Base-by-base conservation (phyloP, 2,113 vertebrate species). In the Dicrurus megarhynchus region DNA sequence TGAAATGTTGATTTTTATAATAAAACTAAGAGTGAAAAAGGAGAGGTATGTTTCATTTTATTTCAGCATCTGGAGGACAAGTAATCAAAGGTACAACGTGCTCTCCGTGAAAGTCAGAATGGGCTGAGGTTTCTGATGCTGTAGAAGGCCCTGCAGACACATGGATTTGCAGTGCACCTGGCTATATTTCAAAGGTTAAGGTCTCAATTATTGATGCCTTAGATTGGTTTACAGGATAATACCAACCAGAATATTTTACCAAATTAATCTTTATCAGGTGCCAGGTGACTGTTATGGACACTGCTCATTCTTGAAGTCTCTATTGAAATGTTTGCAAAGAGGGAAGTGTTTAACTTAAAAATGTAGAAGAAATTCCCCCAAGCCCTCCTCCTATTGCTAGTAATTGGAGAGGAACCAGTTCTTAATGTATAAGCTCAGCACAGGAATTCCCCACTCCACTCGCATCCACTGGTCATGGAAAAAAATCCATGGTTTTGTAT, bases 1-100 rank as follows among this genome's bases (percentile, higher is more conserved):
- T 98, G 91, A 98, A 98, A 99, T 98, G 98, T 98, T 99, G 98
- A 98, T 98, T 98, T 98, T 98, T 98, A 98, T 98, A 99, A 99
- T 99, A 99, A 99, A 99, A 99, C 96, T 68, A 91, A 94, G 83
- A 97, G 97, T 98, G 97, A 97, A 98, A 99, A 98, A 98, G 77
- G 42, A 79, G 67, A 49, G 14, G 11, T 87, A 3, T 22, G 81
- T 33, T 60, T 68, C 9, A 14, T 69, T 84, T 91, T 91, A 37
- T 71, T 89, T 60, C 69, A 68, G 33, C 65, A 49, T 68, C 44
- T 84, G 57, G 21, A 84, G 61, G n/a, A 81, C 42, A 68, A 28
- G 26, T 84, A 35, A 49, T 69, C 47, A 63, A 70, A 84, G 41
- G 26, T 82, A 24, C 16, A 86, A 0, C 6, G 23, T 73, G n/a